phyloP scores from a whole-genome alignment of 1,140 invertebrate genomes.

The Neelides sp. region DNA sequence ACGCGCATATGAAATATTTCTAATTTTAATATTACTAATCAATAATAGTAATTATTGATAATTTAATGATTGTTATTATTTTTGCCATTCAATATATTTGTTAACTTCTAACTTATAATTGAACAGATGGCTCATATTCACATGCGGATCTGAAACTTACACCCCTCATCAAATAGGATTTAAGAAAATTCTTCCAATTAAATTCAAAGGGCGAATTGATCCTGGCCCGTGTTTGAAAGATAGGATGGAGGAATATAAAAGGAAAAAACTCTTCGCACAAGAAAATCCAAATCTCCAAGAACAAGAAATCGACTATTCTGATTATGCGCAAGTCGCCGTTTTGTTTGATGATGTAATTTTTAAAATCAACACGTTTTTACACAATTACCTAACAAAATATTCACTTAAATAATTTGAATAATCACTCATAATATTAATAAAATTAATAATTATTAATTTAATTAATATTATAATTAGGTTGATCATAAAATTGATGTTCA shows the following conservation, averaged over 20 bases:
- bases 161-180: slow-evolving; percentile 77
- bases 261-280: slow-evolving; percentile 41
- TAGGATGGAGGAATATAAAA: slow-evolving; percentile 46
- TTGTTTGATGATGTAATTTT: slow-evolving; percentile 49
- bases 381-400: neutral
- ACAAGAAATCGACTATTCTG: slow-evolving; percentile 50
- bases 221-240: slow-evolving; percentile 55
- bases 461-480: slow-evolving; percentile 34
- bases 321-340: slow-evolving; percentile 54
- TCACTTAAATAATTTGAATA: neutral
- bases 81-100: neutral
- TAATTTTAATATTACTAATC: too few species aligned
- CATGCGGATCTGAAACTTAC: slow-evolving; percentile 69
- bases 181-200: slow-evolving; percentile 60
- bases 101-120: neutral
- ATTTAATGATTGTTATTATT: neutral
- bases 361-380: neutral
- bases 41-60: neutral
- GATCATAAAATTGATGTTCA: slow-evolving; percentile 76
- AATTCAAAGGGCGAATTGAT: slow-evolving; percentile 55
- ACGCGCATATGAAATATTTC: neutral
- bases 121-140: slow-evolving; percentile 78
- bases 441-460: neutral
- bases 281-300: slow-evolving; percentile 32
- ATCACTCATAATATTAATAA: neutral